phyloP scores from a whole-genome alignment of 2,113 vertebrate species.

The Mohoua ochrocephala region DNA sequence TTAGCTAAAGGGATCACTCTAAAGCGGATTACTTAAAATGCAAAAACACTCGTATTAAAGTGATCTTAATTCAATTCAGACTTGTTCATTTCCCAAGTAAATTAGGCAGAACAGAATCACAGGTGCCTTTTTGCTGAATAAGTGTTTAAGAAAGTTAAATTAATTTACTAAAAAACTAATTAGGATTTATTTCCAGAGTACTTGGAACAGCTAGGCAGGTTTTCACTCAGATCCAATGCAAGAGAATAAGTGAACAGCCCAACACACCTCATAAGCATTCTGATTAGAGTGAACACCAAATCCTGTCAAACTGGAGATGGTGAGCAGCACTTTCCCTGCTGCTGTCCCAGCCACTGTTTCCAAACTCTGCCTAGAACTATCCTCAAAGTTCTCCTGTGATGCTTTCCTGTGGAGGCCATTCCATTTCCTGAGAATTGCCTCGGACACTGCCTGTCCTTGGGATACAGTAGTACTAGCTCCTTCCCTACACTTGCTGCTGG shows the following conservation, averaged over 20 bases:
- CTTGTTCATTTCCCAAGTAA: constrained; percentile 1
- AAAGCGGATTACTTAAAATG: constrained; percentile 3
- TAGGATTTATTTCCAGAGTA: not conserved
- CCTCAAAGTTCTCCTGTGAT: not conserved
- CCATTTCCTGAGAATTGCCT: not conserved
- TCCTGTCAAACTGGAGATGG: not conserved
- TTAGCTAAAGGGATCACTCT: constrained; percentile 15
- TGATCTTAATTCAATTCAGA: constrained; percentile 33
- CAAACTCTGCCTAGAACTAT: not conserved
- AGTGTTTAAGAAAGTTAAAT: not conserved
- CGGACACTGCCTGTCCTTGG: not conserved
- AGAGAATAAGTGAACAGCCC: not conserved
- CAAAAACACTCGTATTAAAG: not conserved
- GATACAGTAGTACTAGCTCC: not conserved
- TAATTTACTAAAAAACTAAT: constrained; percentile 10
- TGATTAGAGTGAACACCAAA: not conserved
- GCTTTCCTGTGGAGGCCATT: not conserved
- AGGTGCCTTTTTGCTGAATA: not conserved
- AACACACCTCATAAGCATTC: not conserved
- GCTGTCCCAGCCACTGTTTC: not conserved
- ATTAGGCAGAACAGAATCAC: constrained; percentile 31
- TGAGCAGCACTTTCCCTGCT: not conserved
- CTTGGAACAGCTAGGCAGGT: not conserved
- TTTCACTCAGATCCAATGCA: not conserved
- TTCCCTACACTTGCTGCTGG: not conserved